Base-by-base conservation (phyloP, 2,888 invertebrate species). In the Nemoura dubitans region DNA sequence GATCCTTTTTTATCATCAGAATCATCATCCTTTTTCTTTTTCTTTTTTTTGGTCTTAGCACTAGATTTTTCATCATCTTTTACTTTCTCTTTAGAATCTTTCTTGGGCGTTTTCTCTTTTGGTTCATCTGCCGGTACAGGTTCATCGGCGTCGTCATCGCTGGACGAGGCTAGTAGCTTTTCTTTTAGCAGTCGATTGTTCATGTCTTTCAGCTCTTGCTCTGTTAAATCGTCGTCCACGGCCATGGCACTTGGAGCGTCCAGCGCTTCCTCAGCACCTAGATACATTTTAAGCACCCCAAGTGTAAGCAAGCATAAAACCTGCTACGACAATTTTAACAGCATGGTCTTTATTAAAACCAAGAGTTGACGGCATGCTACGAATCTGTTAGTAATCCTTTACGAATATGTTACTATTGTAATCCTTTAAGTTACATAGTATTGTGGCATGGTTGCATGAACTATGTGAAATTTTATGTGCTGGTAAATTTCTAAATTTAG, bases 31-130 rank as follows among this genome's bases (percentile, higher is more conserved):
- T 14, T 30, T 5, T 30, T 21, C 5, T 30, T 76, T n/a, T 87
- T 76, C 36, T 28, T 81, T 27, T 29, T 26, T 36, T 76, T 76
- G 16, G 42, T 83, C 77, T 87, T 76, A 0, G 30, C 21, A 16
- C n/a, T 59, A 21, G 14, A 1, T 59, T 21, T 21, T 21, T 59
- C 59, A 21, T 21, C 59, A 14, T 59, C 21, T 1, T 21, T 14
- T 3, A 2, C 59, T 14, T 59, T 21, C 16, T 59, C 59, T 59
- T 59, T 84, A n/a, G 28, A 6, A 36, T 76, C 85, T 27, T 84
- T 76, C 42, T 85, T 76, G 16, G 76, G 25, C 42, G 7, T 81
- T 28, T 81, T 81, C 81, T 81, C 21, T 30, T 81, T 81, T 2
- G 28, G n/a, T 1, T 28, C 6, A 2, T 81, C 28, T 2, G 6